Conservation (phyloP, 2,113 vertebrate genomes). For the Turnix velox region DNA sequence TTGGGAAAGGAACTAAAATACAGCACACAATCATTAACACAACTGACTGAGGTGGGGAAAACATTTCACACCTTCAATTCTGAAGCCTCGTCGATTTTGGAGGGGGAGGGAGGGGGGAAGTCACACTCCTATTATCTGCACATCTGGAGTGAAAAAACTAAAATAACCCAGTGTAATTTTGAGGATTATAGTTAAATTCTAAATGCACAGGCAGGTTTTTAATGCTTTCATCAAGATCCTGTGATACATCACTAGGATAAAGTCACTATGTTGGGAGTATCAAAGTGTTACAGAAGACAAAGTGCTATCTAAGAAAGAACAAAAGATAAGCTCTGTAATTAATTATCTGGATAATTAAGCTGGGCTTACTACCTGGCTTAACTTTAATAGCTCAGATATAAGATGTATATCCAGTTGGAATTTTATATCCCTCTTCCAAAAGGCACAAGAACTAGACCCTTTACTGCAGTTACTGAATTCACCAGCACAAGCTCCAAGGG, state of each 20-base stretch:
- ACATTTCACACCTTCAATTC: background rate
- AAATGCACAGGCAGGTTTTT: background rate
- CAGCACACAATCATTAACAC: background rate
- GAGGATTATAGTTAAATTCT: background rate
- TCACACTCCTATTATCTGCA: background rate
- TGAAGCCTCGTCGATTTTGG: background rate
- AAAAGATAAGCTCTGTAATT: background rate
- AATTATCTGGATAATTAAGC: background rate
- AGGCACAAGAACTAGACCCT: background rate
- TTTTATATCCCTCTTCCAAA: background rate
- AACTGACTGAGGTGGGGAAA: background rate
- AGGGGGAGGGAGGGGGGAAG: background rate
- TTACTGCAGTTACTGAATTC: background rate
- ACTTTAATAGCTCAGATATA: background rate
- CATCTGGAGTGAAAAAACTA: background rate
- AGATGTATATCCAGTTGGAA: background rate
- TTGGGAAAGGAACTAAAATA: conserved; percentile 3
- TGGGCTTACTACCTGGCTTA: background rate
- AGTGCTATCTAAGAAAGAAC: background rate
- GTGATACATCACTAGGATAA: background rate
- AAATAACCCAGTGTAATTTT: background rate
- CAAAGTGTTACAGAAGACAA: background rate
- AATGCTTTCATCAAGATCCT: background rate
- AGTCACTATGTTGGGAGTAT: background rate
- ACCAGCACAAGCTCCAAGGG: background rate